A percentile compares a stretch with the other conserved stretches of the same genome.
Conservation (phyloP, 2,113 vertebrate species). For the Ursus arctos region DNA sequence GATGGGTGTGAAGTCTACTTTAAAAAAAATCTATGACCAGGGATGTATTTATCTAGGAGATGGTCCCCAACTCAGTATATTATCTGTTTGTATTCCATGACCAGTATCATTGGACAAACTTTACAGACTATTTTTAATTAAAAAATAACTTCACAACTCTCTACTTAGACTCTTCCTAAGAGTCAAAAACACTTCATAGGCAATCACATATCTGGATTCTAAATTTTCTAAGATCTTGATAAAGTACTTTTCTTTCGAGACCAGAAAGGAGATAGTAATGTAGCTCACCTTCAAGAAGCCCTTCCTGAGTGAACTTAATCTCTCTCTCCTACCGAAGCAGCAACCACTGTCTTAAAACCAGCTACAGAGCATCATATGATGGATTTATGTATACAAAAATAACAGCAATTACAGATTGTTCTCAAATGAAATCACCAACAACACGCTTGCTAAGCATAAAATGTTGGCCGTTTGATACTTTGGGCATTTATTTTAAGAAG, state of each 20-base stretch:
- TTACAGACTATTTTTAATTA: conserved; percentile 14
- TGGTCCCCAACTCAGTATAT: neutral
- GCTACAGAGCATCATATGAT: neutral
- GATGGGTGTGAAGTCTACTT: neutral
- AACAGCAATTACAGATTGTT: conserved; percentile 44
- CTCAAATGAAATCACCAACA: conserved; percentile 44
- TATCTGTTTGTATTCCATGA: neutral
- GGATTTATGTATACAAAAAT: neutral
- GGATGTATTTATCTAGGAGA: neutral
- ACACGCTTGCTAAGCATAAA: neutral
- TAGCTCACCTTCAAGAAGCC: neutral
- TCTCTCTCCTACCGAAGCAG: conserved; percentile 3
- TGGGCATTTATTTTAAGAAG: conserved; percentile 42
- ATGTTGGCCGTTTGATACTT: conserved; percentile 10
- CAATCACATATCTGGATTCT: neutral
- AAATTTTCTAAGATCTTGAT: conserved; percentile 32
- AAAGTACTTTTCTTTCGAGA: conserved; percentile 52
- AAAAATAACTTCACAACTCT: conserved; percentile 14
- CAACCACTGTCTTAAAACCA: conserved; percentile 10
- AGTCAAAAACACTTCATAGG: neutral
- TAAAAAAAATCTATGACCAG: neutral
- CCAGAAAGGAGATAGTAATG: neutral
- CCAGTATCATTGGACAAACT: neutral
- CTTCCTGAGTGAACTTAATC: neutral
- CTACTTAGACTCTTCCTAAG: neutral